phyloP scores from a whole-genome alignment of 2,113 vertebrate genomes.

The Bothrops jararaca region DNA sequence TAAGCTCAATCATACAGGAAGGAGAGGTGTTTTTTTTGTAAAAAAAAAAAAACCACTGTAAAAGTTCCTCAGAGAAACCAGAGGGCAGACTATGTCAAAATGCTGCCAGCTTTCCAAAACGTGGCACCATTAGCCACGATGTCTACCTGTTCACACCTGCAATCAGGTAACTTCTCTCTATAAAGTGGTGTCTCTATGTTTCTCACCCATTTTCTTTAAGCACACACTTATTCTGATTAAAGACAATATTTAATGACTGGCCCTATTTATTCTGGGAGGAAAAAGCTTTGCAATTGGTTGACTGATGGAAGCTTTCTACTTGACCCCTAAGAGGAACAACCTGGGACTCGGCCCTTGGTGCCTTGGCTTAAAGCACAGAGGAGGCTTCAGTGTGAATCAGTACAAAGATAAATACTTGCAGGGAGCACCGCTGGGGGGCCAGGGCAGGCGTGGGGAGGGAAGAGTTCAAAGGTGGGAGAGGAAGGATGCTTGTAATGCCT shows the following conservation, averaged over 20 bases:
- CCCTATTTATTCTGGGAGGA: no score
- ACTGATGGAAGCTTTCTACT: no score
- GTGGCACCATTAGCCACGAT: not conserved
- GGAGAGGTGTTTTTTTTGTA: not conserved
- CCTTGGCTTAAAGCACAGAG: not conserved
- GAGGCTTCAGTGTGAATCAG: not conserved
- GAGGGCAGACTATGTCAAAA: not conserved
- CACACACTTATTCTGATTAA: not conserved
- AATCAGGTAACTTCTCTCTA: not conserved
- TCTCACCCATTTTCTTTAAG: not conserved
- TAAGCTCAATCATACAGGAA: not conserved
- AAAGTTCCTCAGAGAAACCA: not conserved
- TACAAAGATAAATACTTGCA: no score
- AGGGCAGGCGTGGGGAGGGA: not conserved
- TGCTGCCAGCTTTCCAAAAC: not conserved
- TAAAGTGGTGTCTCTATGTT: not conserved
- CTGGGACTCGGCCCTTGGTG: not conserved
- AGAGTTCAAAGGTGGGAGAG: not conserved
- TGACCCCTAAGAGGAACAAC: not conserved
- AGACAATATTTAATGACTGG: not conserved
- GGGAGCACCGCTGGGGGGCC: not conserved
- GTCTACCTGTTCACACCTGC: not conserved
- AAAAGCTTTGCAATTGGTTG: not conserved
- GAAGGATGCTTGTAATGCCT: not conserved
- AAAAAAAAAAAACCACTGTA: not conserved